Base-by-base conservation (phyloP, 37 sponge, comb jelly and placozoan genomes). In the Beroe ovata region DNA sequence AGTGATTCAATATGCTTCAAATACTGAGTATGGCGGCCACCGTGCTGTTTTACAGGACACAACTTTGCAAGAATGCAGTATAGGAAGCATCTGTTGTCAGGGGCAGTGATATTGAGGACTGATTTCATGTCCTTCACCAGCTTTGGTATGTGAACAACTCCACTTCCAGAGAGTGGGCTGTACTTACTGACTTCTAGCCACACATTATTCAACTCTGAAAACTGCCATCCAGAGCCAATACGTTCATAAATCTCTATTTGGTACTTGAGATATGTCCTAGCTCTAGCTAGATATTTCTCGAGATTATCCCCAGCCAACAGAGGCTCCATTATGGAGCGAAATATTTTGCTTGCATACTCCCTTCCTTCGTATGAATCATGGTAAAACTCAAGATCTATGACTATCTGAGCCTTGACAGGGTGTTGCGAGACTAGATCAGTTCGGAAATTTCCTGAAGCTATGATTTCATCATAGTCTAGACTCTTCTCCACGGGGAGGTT, bases 21-120 rank as follows among this genome's bases (percentile, higher is more conserved):
- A 35, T 77, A 77, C n/a, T 39, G 21, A 25, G 84, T 40, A 36
- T 39, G 47, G 20, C 84, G 26, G 4, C 33, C 23, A n/a, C 54
- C 54, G 54, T 77, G 42, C 0, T 40, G 25, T 2, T 38, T 77
- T 4, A 40, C 84, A 32, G 84, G 84, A 40, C 14, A 40, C 18
- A 77, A n/a, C 22, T 77, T 39, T 22, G 84, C 84, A 42, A 77
- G 47, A 14, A 77, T 33, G 84, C 84, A 77, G 84, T 77, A 77
- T 8, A 77, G 84, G 23, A 77, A 77, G 47, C 84, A 77, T 29
- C 25, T 39, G 47, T 77, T 41, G 28, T 77, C 84, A 21, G 21
- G 21, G 42, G 84, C 21, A 11, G 42, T 77, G 23, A 77, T 77
- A 36, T 77, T 77, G 1, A 77, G 54, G 8, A 42, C 54, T 33